phyloP scores from a whole-genome alignment of 2,888 invertebrate species.

The Melieria crassipennis region DNA sequence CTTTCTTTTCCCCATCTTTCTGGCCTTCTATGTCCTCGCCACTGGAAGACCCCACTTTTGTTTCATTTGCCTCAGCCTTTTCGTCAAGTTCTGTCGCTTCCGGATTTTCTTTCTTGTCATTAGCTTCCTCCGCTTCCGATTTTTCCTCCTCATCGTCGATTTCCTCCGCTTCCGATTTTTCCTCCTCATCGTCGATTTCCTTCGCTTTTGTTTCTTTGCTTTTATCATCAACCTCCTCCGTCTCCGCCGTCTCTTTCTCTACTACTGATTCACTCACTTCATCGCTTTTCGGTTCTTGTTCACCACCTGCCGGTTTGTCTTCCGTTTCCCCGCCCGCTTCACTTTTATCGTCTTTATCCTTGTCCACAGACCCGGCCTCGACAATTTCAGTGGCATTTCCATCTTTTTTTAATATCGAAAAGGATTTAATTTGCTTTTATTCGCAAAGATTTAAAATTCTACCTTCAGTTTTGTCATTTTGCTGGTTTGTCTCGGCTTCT shows the following conservation, averaged over 20 bases:
- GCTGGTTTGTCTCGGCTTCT: slow-evolving; percentile 11
- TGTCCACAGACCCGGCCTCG: slow-evolving; percentile 8
- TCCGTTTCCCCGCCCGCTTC: slow-evolving; percentile 13
- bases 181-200: slow-evolving; percentile 6
- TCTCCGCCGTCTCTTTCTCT: slow-evolving; percentile 30
- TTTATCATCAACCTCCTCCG: slow-evolving; percentile 32
- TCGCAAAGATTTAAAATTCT: slow-evolving; percentile 13
- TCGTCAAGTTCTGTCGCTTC: slow-evolving; percentile 4
- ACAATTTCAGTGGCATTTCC: slow-evolving; percentile 18
- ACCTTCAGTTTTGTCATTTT: not conserved
- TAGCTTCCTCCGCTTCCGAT: slow-evolving; percentile 17
- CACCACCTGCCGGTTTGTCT: slow-evolving; percentile 14
- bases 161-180: not conserved
- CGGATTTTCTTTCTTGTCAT: slow-evolving; percentile 16
- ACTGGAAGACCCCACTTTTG: not conserved
- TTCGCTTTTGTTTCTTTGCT: slow-evolving; percentile 22
- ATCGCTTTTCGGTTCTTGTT: slow-evolving; percentile 14
- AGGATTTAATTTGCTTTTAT: slow-evolving; percentile 18
- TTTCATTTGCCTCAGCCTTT: slow-evolving; percentile 26
- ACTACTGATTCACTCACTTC: slow-evolving; percentile 11
- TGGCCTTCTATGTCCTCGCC: slow-evolving; percentile 10
- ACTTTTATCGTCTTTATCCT: slow-evolving; percentile 23
- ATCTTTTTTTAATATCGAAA: not conserved
- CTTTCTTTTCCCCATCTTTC: slow-evolving; percentile 32
- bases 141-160: slow-evolving; percentile 10